Evolutionary conservation across 2,113 vertebrate species (phyloP).

Genomic region (Clarias macrocephalus): DNA sequence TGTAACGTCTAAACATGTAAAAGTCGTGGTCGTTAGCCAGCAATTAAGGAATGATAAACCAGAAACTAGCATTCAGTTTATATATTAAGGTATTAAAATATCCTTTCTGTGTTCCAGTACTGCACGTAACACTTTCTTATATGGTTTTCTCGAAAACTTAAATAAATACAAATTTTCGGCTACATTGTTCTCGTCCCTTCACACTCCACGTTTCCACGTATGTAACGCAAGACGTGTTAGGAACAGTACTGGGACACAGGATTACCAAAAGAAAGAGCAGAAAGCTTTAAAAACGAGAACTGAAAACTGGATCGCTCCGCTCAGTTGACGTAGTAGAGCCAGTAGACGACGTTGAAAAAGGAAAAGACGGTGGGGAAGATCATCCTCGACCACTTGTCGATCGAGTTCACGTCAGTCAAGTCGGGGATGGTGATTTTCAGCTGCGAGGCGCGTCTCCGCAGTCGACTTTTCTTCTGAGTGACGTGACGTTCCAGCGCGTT

Average conservation of each 20-base stretch:
- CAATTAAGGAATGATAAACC: conserved; percentile 75
- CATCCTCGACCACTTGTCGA: conserved; percentile 97
- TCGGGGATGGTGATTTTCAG: conserved; percentile 97
- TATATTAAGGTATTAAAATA: conserved; percentile 72
- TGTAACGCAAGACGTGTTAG: not conserved
- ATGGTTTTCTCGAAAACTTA: not conserved
- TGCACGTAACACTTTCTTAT: not conserved
- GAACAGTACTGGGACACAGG: conserved; percentile 60
- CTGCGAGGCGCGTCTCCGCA: conserved; percentile 91
- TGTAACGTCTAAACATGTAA: conserved; percentile 36
- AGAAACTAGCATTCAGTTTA: conserved; percentile 54
- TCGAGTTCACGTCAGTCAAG: conserved; percentile 98
- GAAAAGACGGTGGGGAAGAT: conserved; percentile 98
- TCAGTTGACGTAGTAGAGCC: conserved; percentile 99
- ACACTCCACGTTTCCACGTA: not conserved
- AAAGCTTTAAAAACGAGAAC: conserved; percentile 53
- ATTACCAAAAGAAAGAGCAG: conserved; percentile 35
- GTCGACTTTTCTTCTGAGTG: conserved; percentile 92
- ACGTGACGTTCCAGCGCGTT: conserved; percentile 91
- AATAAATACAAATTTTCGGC: not conserved
- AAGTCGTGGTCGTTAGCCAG: conserved; percentile 81
- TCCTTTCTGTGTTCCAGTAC: conserved; percentile 77
- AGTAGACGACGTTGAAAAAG: conserved; percentile 97
- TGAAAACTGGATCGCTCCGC: conserved; percentile 49
- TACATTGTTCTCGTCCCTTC: not conserved